Base-by-base conservation (phyloP, 2,888 invertebrate genomes). In the Mythimna albipuncta region DNA sequence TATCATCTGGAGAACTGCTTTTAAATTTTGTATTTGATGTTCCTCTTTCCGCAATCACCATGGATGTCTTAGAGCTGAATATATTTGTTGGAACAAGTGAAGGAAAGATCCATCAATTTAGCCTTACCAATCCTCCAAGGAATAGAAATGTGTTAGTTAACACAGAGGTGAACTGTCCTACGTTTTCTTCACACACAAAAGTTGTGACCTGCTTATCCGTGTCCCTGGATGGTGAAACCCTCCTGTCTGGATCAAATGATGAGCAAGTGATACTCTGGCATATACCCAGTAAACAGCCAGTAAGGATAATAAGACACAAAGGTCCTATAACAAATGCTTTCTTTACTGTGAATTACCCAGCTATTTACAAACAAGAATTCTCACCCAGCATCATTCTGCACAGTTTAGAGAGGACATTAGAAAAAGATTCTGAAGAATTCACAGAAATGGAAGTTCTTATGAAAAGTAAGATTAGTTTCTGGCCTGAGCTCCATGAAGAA, bases 201-300 rank as follows among this genome's bases (percentile, higher is more conserved):
- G 94, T 97, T 64, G 97, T 99, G 0, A 97, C 97, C 0, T 97
- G 97, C 87, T 91, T 99, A 57, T 97, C 97, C 0, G 95, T 98
- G 0, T 98, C 98, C 13, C 89, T 97, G 54, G 98, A 98, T 90
- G 98, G 98, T 7, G 97, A 96, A 58, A 97, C 97, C 19, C 91
- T 99, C 38, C 95, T 98, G 69, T 98, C 99, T 0, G 99, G 98
- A 0, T 97, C 98, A 0, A 97, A 97, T 77, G 98, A 98, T 93
- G 97, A 97, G 64, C 97, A 96, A 75, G 97, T 98, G 0, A 97
- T 97, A 81, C 89, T 99, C 35, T 99, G 99, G 99, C 98, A 99
- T 85, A 97, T 98, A 70, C 94, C 94, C 9, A 98, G 98, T 90
- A 96, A 97, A 74, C 98, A 99, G 90, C 97, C 98, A 64, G 91